phyloP scores from a whole-genome alignment of 37 sponge, comb jelly and placozoan genomes.

The Chondrilla cf. caribensis region DNA sequence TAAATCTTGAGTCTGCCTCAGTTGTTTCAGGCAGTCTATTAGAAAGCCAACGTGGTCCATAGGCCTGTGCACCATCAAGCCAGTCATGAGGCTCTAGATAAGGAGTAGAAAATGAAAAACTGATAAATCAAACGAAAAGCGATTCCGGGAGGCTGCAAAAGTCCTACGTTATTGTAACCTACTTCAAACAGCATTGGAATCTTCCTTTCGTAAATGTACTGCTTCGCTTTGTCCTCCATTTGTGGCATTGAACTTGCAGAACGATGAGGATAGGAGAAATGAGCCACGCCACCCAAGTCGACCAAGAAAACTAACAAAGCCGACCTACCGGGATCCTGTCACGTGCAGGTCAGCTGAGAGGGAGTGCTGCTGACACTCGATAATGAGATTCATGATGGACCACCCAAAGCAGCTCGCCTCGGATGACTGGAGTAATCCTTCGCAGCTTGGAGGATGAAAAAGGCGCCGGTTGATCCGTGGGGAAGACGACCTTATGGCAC shows the following conservation, averaged over 20 bases:
- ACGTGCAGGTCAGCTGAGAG: background rate
- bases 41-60: constrained; percentile 50
- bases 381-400: constrained; percentile 18
- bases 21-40: constrained; percentile 36
- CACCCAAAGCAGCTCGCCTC: background rate
- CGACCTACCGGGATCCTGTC: too few relatives aligned
- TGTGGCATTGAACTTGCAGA: background rate
- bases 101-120: background rate
- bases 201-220: constrained; percentile 44
- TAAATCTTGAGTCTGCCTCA: constrained; percentile 14
- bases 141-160: background rate
- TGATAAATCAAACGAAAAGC: background rate
- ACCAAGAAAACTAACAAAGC: too few relatives aligned
- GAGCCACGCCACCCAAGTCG: too few relatives aligned
- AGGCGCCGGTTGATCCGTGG: background rate
- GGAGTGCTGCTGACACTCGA: too few relatives aligned
- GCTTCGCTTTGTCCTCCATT: constrained; percentile 48
- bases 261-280: too few relatives aligned
- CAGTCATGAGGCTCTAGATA: constrained; percentile 59
- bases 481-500: background rate
- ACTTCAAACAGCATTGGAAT: constrained; percentile 72
- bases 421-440: background rate
- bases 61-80: constrained; percentile 54
- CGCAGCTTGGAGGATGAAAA: background rate
- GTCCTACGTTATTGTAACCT: background rate